These are phyloP conservation scores for Maccullochella peelii DNA, from an alignment of 2,113 vertebrate species.

Conservation along the genomic window DNA sequence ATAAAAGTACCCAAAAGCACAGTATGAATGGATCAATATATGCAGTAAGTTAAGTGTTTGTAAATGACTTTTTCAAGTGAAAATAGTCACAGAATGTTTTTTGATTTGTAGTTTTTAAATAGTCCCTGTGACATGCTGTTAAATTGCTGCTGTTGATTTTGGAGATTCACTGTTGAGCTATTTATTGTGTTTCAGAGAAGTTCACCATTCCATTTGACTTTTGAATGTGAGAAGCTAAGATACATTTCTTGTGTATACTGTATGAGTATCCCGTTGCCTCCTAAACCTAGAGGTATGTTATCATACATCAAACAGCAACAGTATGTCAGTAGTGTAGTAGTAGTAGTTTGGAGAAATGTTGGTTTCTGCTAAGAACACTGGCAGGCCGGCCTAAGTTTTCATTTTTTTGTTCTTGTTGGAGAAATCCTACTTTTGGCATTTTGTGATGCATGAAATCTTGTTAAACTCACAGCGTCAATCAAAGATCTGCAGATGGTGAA, in stretches of 20 bases:
- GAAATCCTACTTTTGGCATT: conserved; percentile 44
- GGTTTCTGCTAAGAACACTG: conserved; percentile 35
- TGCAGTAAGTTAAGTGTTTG: conserved; percentile 45
- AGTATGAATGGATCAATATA: conserved; percentile 31
- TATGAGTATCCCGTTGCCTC: conserved; percentile 16
- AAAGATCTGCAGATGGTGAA: conserved; percentile 47
- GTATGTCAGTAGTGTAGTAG: conserved; percentile 29
- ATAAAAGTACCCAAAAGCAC: conserved; percentile 23
- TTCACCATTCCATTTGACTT: conserved; percentile 83
- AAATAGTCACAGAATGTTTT: conserved; percentile 58
- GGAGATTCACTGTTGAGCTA: conserved; percentile 41
- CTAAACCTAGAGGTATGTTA: conserved; percentile 20
- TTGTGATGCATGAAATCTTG: conserved; percentile 67
- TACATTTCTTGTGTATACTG: conserved; percentile 55
- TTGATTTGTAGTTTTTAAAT: conserved; percentile 42
- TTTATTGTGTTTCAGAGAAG: conserved; percentile 70
- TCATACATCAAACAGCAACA: conserved; percentile 30
- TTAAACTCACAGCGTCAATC: conserved; percentile 30
- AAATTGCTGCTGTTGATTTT: conserved; percentile 57
- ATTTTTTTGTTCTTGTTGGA: conserved; percentile 11
- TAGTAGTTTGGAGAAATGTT: conserved; percentile 7
- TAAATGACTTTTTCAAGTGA: conserved; percentile 64
- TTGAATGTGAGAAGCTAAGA: conserved; percentile 72
- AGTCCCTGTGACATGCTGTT: conserved; percentile 53
- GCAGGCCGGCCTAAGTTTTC: conserved; percentile 1